Percentiles rank a stretch among this genome's conserved stretches.
Evolutionary conservation across 2,113 vertebrate genomes (phyloP).

Genomic region (Bettongia penicillata): DNA sequence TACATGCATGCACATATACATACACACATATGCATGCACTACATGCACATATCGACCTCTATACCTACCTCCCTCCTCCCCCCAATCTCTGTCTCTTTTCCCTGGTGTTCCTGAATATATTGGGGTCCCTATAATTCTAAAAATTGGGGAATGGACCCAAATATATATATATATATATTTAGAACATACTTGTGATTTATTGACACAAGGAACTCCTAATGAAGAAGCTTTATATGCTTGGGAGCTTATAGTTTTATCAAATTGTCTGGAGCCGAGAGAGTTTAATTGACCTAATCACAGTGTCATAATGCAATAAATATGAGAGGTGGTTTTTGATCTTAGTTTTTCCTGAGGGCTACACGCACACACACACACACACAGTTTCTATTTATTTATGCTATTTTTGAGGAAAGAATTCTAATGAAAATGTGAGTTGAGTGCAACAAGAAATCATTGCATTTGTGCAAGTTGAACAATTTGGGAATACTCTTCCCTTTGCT

Average conservation of each 20-base stretch:
- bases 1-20: too few species aligned
- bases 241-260: neutral
- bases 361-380: neutral
- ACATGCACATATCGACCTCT: neutral
- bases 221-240: neutral
- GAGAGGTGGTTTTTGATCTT: neutral
- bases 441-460: neutral
- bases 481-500: neutral
- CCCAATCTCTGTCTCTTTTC: neutral
- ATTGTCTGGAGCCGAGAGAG: neutral
- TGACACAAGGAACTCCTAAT: neutral
- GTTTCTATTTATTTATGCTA: neutral
- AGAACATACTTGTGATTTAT: neutral
- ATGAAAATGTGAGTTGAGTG: neutral
- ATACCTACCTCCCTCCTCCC: neutral
- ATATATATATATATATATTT: neutral
- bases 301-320: neutral
- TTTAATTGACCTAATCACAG: neutral
- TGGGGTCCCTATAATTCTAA: neutral
- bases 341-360: neutral
- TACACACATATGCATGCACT: too few species aligned
- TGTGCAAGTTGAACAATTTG: neutral
- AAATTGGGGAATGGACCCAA: neutral
- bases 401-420: neutral
- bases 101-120: neutral